Conservation (phyloP, 2,888 invertebrate genomes). For the Corbicula japonica region DNA sequence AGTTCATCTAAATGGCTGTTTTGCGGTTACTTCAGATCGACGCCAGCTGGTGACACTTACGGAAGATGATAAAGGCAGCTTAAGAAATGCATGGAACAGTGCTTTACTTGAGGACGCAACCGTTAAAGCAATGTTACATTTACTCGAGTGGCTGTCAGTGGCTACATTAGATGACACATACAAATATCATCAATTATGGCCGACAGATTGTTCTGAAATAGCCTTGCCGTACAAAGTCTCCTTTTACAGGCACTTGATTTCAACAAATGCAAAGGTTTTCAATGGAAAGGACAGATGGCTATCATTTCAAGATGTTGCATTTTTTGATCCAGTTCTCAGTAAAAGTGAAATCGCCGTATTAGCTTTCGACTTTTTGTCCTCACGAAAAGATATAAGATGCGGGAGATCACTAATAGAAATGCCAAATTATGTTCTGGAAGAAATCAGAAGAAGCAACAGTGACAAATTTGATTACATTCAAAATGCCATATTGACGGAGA, state of each 20-base stretch:
- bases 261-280: not conserved
- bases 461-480: no score
- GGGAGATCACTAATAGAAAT: constrained; percentile 12
- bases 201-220: not conserved
- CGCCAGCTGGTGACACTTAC: constrained; percentile 70
- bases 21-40: constrained; percentile 76
- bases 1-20: constrained; percentile 73
- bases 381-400: not conserved
- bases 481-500: no score
- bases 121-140: constrained; percentile 39
- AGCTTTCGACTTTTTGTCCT: no score
- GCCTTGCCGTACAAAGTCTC: not conserved
- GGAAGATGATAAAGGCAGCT: constrained; percentile 75
- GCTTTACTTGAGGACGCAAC: constrained; percentile 48
- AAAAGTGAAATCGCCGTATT: no score
- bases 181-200: constrained; percentile 18
- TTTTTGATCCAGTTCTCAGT: constrained; percentile 10
- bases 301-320: constrained; percentile 5
- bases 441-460: no score
- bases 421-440: no score
- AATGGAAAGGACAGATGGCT: not conserved
- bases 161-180: not conserved
- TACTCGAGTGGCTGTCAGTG: constrained; percentile 24
- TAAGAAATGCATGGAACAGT: constrained; percentile 48
- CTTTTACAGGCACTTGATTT: constrained; percentile 7